Conservation (phyloP, 2,888 invertebrate genomes). For the Drosophila sordidula region DNA sequence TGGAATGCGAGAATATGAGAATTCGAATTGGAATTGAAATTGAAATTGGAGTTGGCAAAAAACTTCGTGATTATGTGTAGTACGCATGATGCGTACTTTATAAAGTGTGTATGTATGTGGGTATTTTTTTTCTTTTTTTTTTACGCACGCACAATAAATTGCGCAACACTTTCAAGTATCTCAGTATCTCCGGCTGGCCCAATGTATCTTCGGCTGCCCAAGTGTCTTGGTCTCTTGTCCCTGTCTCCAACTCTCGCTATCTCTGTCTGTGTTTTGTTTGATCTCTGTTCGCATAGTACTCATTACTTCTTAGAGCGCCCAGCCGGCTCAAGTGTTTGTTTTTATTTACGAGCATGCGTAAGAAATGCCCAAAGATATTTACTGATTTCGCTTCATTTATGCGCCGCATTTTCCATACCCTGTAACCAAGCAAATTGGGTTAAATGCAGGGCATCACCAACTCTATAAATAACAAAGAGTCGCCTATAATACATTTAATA, state of each 20-base stretch:
- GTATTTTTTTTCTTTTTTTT: slow-evolving; percentile 2
- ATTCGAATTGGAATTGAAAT: slow-evolving; percentile 31
- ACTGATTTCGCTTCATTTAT: neutral
- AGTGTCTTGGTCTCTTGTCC: slow-evolving; percentile 16
- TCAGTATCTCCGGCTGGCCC: slow-evolving; percentile 19
- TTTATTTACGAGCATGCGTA: slow-evolving; percentile 58
- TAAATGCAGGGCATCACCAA: neutral
- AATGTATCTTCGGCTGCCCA: slow-evolving; percentile 26
- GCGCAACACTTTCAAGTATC: slow-evolving; percentile 55
- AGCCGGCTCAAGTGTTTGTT: slow-evolving; percentile 61
- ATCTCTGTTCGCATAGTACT: slow-evolving; percentile 26
- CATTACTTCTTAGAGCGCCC: slow-evolving; percentile 35
- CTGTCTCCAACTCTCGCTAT: neutral
- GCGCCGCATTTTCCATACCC: neutral
- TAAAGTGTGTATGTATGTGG: slow-evolving; percentile 26
- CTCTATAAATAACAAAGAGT: neutral
- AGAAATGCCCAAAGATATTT: slow-evolving; percentile 30
- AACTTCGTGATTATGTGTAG: slow-evolving; percentile 23
- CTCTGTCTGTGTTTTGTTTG: slow-evolving; percentile 28
- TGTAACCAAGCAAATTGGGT: neutral
- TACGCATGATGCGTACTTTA: slow-evolving; percentile 31
- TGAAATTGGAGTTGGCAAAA: slow-evolving; percentile 26
- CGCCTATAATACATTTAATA: too few species aligned
- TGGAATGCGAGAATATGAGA: slow-evolving; percentile 15
- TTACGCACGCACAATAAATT: slow-evolving; percentile 61